Conservation (phyloP, 2,888 invertebrate species). For the Morpho achilles region DNA sequence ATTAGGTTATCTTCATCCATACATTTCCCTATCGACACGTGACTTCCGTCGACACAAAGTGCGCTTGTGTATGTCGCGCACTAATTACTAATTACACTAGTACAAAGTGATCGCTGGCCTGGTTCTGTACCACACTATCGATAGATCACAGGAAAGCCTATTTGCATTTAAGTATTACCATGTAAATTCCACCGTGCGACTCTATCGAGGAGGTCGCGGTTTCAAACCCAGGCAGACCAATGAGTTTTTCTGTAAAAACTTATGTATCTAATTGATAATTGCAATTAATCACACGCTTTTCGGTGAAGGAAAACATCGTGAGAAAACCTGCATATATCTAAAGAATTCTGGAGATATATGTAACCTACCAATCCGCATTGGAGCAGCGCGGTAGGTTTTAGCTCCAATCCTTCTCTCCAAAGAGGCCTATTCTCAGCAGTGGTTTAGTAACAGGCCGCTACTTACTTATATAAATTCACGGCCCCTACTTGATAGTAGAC, state of each 20-base stretch:
- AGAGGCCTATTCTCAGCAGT: not conserved
- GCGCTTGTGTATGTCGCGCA: not conserved
- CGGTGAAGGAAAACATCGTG: too few species aligned
- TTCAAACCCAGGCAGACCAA: too few species aligned
- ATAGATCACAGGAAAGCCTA: not conserved
- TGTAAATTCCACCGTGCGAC: not conserved
- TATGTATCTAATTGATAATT: too few species aligned
- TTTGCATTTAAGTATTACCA: not conserved
- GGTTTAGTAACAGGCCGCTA: not conserved
- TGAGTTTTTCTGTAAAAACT: too few species aligned
- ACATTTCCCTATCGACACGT: not conserved
- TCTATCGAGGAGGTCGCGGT: not conserved
- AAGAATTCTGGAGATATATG: too few species aligned
- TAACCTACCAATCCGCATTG: too few species aligned
- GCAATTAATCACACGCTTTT: too few species aligned
- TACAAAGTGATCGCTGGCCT: constrained; percentile 3
- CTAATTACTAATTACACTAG: not conserved
- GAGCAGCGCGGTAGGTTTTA: too few species aligned
- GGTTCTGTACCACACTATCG: not conserved
- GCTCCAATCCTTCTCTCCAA: not conserved
- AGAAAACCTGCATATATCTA: too few species aligned
- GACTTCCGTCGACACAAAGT: not conserved
- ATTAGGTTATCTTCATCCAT: too few species aligned
- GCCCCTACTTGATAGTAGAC: too few species aligned
- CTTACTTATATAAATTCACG: not conserved